These are phyloP conservation scores for Sebastiscus tertius DNA, from an alignment of 2,797 vertebrate species.

Conservation along the genomic window DNA sequence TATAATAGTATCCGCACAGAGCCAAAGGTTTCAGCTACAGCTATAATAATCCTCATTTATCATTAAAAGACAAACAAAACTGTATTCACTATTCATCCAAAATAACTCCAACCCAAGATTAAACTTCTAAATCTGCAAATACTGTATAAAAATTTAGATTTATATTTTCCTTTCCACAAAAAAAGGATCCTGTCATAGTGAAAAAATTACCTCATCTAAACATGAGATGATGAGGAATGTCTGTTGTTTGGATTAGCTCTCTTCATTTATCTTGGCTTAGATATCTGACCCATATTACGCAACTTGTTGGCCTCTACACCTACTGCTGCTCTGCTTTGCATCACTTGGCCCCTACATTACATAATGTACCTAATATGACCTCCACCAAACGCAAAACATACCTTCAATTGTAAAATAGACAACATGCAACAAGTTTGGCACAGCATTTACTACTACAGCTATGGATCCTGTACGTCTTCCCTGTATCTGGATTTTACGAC, in stretches of 20 bases:
- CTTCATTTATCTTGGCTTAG: conserved; percentile 22
- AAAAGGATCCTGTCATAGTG: background rate
- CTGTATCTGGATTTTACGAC: background rate
- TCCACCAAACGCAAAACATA: conserved; percentile 4
- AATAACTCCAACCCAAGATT: background rate
- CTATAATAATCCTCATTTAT: conserved; percentile 14
- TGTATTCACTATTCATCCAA: background rate
- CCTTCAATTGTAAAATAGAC: background rate
- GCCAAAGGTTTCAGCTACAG: conserved; percentile 26
- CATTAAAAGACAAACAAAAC: conserved; percentile 15
- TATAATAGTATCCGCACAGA: conserved; percentile 8
- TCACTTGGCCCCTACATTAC: conserved; percentile 2
- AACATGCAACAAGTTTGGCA: background rate
- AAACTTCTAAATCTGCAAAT: conserved; percentile 4
- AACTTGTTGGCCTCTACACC: conserved; percentile 53
- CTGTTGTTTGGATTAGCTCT: conserved; percentile 25
- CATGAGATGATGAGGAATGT: conserved; percentile 16
- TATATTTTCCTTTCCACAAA: background rate
- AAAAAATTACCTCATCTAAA: conserved; percentile 20
- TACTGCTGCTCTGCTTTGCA: conserved; percentile 28
- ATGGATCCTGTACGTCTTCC: background rate
- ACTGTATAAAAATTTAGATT: background rate
- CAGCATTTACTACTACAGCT: background rate
- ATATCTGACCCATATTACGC: conserved; percentile 62
- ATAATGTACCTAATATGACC: background rate